These are phyloP conservation scores for Mustelus asterias DNA, from an alignment of 2,113 vertebrate genomes.

Conservation along the genomic window DNA sequence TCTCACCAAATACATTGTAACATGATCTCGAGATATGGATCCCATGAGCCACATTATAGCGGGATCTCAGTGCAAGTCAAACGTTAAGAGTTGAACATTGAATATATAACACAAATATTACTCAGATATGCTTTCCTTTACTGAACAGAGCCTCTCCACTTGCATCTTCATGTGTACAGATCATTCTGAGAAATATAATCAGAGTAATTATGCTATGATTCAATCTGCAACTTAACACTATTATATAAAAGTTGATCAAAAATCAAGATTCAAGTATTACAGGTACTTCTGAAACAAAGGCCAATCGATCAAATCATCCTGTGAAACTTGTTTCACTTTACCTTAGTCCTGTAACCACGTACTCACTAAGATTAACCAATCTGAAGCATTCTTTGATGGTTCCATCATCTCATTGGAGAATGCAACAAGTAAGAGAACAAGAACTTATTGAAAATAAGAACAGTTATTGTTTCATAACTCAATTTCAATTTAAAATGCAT, in stretches of 20 bases:
- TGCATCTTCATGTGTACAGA: neutral
- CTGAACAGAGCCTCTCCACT: neutral
- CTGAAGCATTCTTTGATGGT: neutral
- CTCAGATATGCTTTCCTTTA: neutral
- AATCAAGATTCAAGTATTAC: neutral
- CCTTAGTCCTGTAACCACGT: neutral
- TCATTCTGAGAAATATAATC: neutral
- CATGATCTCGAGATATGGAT: no score
- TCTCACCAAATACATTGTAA: no score
- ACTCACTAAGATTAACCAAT: neutral
- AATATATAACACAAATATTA: neutral
- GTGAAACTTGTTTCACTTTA: neutral
- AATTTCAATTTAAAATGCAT: no score
- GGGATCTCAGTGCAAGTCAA: neutral
- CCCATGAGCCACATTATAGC: no score
- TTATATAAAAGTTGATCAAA: neutral
- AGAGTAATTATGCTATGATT: neutral
- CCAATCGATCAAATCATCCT: neutral
- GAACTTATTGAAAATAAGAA: no score
- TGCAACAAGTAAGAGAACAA: no score
- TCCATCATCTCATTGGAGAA: neutral
- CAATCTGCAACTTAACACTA: neutral
- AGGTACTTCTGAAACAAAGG: neutral
- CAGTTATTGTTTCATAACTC: no score
- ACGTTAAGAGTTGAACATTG: neutral